Percentiles rank a stretch among this genome's conserved stretches.
phyloP scores from a whole-genome alignment of 2,888 invertebrate genomes.

The Ophioninae sp. region DNA sequence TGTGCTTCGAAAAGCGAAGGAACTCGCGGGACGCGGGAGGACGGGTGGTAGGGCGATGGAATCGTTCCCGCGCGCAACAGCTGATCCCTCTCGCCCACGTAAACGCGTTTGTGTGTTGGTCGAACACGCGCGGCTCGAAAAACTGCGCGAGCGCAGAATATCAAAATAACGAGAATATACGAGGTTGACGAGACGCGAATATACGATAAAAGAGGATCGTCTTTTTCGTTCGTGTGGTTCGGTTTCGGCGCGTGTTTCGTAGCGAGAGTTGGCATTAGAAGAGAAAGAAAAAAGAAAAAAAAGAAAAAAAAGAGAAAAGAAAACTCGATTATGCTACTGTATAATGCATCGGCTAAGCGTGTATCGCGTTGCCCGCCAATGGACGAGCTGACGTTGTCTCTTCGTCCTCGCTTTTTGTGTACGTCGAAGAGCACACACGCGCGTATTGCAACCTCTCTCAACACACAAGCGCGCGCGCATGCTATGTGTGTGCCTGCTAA shows the following conservation, averaged over 20 bases:
- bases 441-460: too few relatives aligned
- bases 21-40: background rate
- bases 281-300: background rate
- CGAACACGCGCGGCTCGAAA: background rate
- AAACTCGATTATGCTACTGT: too few relatives aligned
- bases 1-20: background rate
- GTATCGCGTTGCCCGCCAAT: constrained; percentile 43
- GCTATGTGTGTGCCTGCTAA: too few relatives aligned
- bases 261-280: constrained; percentile 29
- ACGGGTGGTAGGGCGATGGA: background rate
- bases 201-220: background rate
- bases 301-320: background rate
- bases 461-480: too few relatives aligned
- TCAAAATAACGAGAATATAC: constrained; percentile 30
- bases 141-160: background rate
- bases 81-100: constrained; percentile 5
- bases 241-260: constrained; percentile 57
- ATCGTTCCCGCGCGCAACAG: constrained; percentile 16
- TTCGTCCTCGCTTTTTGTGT: background rate
- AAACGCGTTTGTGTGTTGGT: too few relatives aligned
- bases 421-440: too few relatives aligned
- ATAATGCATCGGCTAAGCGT: constrained; percentile 20
- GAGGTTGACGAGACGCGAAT: background rate
- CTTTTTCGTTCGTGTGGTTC: constrained; percentile 25
- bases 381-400: constrained; percentile 22